phyloP scores from a whole-genome alignment of 2,113 vertebrate species.

The Ptyas mucosa region DNA sequence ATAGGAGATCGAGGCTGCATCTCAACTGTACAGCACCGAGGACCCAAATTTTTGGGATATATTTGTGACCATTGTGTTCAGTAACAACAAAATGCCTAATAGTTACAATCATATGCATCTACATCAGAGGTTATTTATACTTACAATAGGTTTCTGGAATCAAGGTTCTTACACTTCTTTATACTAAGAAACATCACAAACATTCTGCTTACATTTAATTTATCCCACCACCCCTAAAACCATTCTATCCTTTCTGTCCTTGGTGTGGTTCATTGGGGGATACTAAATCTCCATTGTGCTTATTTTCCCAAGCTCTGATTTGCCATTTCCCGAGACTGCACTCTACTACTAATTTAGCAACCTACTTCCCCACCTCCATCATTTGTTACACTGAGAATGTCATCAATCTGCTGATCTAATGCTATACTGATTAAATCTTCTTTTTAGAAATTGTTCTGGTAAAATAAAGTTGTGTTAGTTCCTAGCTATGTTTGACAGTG shows the following conservation, averaged over 20 bases:
- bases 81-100: neutral
- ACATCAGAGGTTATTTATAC: neutral
- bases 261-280: neutral
- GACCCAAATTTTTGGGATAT: neutral
- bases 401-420: neutral
- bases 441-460: neutral
- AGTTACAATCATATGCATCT: neutral
- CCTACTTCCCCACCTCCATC: neutral
- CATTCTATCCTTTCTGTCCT: neutral
- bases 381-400: neutral
- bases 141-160: neutral
- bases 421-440: neutral
- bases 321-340: neutral
- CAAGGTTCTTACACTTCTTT: neutral
- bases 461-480: neutral
- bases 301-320: neutral
- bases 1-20: neutral
- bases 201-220: neutral
- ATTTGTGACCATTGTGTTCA: neutral
- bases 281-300: neutral
- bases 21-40: no score
- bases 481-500: neutral
- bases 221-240: neutral
- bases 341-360: neutral
- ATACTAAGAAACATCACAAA: neutral